phyloP scores from a whole-genome alignment of 2,113 vertebrate genomes.

The Atlantisia rogersi region DNA sequence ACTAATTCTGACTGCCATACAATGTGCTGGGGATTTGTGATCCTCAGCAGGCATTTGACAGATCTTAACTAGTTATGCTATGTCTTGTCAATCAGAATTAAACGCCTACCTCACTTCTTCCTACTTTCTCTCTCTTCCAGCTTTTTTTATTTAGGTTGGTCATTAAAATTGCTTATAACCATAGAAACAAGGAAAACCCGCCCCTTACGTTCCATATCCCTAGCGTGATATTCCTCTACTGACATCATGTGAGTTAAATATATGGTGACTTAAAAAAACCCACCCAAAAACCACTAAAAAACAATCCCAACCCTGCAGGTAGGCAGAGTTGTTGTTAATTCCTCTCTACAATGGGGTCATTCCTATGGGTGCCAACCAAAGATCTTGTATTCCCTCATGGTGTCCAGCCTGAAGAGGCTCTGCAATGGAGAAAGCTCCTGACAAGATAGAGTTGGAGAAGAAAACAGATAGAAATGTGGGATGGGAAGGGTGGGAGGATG shows the following conservation, averaged over 20 bases:
- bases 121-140: conserved; percentile 58
- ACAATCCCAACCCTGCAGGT: not conserved
- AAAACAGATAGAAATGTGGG: not conserved
- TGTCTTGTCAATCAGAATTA: conserved; percentile 64
- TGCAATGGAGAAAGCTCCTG: not conserved
- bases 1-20: conserved; percentile 25
- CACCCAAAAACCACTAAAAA: not conserved
- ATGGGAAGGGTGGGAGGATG: not conserved
- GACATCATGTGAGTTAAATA: conserved; percentile 6
- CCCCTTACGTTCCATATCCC: conserved; percentile 36
- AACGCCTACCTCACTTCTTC: conserved; percentile 53
- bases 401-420: not conserved
- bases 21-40: conserved; percentile 30
- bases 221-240: conserved; percentile 39
- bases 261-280: not conserved
- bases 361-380: not conserved
- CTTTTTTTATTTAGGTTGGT: conserved; percentile 61
- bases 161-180: conserved; percentile 65
- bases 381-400: not conserved
- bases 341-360: not conserved
- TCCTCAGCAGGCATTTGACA: conserved; percentile 58
- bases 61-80: conserved; percentile 47
- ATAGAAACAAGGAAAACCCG: conserved; percentile 66
- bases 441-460: not conserved
- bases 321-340: not conserved